Evolutionary conservation across 2,113 vertebrate genomes (phyloP).

Genomic region (Prunella himalayana): DNA sequence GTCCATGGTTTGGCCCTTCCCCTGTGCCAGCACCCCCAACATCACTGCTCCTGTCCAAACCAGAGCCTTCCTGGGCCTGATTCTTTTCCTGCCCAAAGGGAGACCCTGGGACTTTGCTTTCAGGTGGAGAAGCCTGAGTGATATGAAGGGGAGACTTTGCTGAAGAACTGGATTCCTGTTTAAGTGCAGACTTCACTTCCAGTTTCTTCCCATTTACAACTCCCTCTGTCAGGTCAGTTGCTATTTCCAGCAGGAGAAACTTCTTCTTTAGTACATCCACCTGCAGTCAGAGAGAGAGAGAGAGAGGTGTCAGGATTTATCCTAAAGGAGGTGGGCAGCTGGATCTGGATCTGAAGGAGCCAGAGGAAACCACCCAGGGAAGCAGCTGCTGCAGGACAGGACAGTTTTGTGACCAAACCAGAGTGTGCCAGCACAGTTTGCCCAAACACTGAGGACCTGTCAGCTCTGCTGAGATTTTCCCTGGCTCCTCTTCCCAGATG

Average conservation of each 20-base stretch:
- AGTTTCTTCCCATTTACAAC: constrained; percentile 79
- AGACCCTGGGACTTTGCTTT: background rate
- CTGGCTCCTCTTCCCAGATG: background rate
- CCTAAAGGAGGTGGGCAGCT: background rate
- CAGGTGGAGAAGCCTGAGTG: background rate
- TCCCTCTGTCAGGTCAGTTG: constrained; percentile 81
- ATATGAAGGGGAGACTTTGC: background rate
- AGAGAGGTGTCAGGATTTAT: background rate
- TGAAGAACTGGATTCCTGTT: background rate
- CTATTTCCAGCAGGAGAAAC: constrained; percentile 77
- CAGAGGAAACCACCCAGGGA: background rate
- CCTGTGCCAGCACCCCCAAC: background rate
- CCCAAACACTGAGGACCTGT: background rate
- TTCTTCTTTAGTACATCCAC: constrained; percentile 88
- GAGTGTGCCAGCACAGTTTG: background rate
- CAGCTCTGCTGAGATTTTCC: background rate
- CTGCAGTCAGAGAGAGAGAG: constrained; percentile 45
- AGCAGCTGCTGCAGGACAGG: background rate
- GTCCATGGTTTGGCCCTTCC: background rate
- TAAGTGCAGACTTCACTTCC: constrained; percentile 2
- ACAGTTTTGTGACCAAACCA: background rate
- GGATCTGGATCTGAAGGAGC: background rate
- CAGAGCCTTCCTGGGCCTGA: background rate
- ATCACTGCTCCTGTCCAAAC: background rate
- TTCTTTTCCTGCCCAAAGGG: background rate